These are phyloP conservation scores for Catamblyrhynchus diadema DNA, from an alignment of 2,797 vertebrate species.

Conservation along the genomic window DNA sequence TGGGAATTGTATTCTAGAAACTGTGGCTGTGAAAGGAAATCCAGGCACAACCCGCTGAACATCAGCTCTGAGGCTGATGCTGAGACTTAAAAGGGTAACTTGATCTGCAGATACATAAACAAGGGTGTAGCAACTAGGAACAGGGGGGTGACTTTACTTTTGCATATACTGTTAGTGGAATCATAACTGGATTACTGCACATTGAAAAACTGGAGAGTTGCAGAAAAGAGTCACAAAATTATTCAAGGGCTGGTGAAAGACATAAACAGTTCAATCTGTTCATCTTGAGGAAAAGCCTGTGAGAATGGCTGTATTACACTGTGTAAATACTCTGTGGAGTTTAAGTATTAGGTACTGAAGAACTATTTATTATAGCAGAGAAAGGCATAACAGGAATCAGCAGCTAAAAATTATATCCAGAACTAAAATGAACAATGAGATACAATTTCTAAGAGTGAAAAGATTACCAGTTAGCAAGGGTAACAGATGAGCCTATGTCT, in stretches of 20 bases:
- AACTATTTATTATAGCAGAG: not conserved
- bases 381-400: not conserved
- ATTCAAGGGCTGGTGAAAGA: slow-evolving; percentile 1
- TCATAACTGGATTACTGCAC: not conserved
- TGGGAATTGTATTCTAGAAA: not conserved
- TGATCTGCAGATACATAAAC: not conserved
- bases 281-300: not conserved
- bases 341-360: not conserved
- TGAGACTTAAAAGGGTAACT: not conserved
- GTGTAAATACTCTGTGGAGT: slow-evolving; percentile 1
- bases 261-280: slow-evolving; percentile 41
- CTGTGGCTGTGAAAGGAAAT: slow-evolving; percentile 1
- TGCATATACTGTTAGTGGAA: not conserved
- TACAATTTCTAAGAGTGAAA: not conserved
- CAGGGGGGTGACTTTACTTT: not conserved
- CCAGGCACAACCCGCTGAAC: not conserved
- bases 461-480: not conserved
- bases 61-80: not conserved
- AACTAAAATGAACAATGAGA: not conserved
- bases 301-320: not conserved
- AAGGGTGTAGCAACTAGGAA: not conserved
- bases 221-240: not conserved
- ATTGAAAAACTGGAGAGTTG: not conserved
- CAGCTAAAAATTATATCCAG: not conserved
- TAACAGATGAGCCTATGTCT: not conserved